These are phyloP conservation scores for Acanthosepion pharaonis DNA, from an alignment of 2,888 invertebrate genomes.

Conservation along the genomic window DNA sequence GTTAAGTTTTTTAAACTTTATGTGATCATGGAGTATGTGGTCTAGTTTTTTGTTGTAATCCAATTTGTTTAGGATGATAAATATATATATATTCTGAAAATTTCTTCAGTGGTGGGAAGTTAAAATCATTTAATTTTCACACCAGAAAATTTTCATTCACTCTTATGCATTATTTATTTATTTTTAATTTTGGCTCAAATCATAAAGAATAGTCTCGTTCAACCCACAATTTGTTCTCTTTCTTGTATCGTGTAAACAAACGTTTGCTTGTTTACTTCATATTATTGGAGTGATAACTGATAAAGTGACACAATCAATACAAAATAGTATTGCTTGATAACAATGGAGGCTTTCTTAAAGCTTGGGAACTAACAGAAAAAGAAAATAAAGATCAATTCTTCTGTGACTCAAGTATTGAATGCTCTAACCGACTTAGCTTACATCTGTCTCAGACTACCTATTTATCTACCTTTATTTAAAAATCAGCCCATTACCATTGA, in stretches of 20 bases:
- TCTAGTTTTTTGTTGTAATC: too few species aligned
- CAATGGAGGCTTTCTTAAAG: background rate
- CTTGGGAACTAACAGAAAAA: background rate
- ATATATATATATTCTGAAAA: too few species aligned
- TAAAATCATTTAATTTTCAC: too few species aligned
- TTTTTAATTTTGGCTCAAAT: too few species aligned
- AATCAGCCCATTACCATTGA: background rate
- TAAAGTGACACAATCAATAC: background rate
- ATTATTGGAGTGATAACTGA: background rate
- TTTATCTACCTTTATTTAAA: background rate
- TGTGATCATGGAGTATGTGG: too few species aligned
- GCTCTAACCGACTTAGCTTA: background rate
- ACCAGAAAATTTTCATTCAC: too few species aligned
- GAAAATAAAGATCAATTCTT: background rate
- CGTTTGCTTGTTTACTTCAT: background rate
- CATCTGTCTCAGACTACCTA: background rate
- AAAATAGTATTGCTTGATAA: slow-evolving; percentile 3
- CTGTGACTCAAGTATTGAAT: background rate
- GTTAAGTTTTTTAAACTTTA: too few species aligned
- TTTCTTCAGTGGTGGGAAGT: too few species aligned
- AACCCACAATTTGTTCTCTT: background rate
- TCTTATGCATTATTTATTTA: too few species aligned
- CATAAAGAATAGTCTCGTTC: too few species aligned
- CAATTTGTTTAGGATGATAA: too few species aligned
- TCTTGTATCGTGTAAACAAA: background rate